A percentile compares a stretch with the other conserved stretches of the same genome.
These are phyloP conservation scores for Grantiella picta DNA, from an alignment of 2,113 vertebrate genomes.

Conservation along the genomic window DNA sequence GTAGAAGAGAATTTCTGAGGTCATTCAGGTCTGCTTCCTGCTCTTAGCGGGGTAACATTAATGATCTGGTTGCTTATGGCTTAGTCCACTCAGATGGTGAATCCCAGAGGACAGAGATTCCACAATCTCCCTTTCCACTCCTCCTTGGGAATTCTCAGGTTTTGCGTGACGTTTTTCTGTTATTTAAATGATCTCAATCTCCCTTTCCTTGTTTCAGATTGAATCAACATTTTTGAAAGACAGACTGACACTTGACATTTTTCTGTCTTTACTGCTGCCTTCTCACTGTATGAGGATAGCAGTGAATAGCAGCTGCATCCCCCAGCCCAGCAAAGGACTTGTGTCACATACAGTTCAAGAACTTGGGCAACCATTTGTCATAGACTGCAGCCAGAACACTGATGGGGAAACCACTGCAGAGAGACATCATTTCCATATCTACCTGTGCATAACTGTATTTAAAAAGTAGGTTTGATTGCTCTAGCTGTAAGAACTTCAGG, in stretches of 20 bases:
- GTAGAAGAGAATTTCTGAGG: neutral
- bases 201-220: neutral
- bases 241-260: neutral
- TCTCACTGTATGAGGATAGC: fast-evolving
- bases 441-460: neutral
- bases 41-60: neutral
- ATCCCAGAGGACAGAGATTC: neutral
- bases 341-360: neutral
- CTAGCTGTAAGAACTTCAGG: neutral
- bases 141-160: neutral
- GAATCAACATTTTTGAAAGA: neutral
- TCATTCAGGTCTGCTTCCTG: neutral
- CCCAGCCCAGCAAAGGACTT: neutral
- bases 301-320: neutral
- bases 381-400: neutral
- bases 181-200: neutral
- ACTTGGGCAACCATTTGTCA: fast-evolving
- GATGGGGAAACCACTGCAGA: neutral
- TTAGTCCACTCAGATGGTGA: neutral
- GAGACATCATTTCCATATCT: fast-evolving
- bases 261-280: neutral
- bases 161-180: neutral
- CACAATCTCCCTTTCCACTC: fast-evolving
- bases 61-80: neutral
- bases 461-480: neutral